Evolutionary conservation across 2,113 vertebrate species (phyloP).

Genomic region (Marmota flaviventris): DNA sequence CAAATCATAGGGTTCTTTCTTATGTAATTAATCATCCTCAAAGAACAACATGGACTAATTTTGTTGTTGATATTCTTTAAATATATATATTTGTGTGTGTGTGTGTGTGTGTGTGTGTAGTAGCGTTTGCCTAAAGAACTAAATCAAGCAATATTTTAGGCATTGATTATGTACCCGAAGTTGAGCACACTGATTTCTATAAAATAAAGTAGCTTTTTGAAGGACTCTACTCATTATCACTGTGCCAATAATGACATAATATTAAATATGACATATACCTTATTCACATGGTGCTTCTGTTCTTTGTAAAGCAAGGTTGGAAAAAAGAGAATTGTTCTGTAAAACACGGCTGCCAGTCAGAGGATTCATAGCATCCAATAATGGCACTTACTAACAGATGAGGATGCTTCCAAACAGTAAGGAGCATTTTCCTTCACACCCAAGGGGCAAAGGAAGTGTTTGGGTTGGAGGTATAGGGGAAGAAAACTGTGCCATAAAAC

Average conservation of each 20-base stretch:
- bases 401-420: neutral
- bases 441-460: neutral
- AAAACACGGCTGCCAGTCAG: neutral
- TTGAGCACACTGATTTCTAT: neutral
- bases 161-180: neutral
- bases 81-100: too few relatives aligned
- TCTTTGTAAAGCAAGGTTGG: neutral
- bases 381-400: neutral
- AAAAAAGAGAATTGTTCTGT: neutral
- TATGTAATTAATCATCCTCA: conserved; percentile 25
- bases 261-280: too few relatives aligned
- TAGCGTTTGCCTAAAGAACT: conserved; percentile 8
- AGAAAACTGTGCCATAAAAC: neutral
- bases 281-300: neutral
- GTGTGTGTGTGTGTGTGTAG: too few relatives aligned
- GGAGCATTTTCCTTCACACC: neutral
- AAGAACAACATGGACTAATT: neutral
- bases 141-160: neutral
- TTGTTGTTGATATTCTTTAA: neutral
- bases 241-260: neutral
- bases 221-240: neutral
- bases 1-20: neutral
- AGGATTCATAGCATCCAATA: neutral
- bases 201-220: neutral
- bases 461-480: neutral